Conservation (phyloP, 2,888 invertebrate genomes). For the Melangyna quadrimaculata region DNA sequence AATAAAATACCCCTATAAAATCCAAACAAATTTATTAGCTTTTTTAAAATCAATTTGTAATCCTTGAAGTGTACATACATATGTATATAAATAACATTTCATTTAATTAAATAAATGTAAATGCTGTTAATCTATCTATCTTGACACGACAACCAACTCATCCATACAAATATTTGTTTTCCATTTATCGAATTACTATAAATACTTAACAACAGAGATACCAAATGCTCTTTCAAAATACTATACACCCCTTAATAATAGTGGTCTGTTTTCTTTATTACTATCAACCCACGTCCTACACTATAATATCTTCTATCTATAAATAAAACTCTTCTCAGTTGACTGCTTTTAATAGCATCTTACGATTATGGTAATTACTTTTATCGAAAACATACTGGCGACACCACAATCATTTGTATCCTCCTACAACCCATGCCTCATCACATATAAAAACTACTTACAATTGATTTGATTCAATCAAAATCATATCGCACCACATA, state of each 20-base stretch:
- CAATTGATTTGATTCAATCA: constrained; percentile 68
- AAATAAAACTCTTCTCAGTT: constrained; percentile 4
- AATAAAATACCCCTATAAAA: background rate
- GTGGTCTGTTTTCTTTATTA: background rate
- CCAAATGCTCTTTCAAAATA: background rate
- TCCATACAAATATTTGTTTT: constrained; percentile 12
- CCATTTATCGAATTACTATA: background rate
- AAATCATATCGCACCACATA: constrained; percentile 51
- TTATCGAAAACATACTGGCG: constrained; percentile 55
- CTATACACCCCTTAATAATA: background rate
- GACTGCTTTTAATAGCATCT: constrained; percentile 63
- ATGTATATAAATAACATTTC: background rate
- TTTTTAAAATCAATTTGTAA: background rate
- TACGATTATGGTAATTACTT: constrained; percentile 68
- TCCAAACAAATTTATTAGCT: constrained; percentile 37
- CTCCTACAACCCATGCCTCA: background rate
- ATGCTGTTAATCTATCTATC: constrained; percentile 10
- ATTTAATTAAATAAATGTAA: constrained; percentile 8
- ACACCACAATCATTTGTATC: background rate
- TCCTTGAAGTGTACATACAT: background rate
- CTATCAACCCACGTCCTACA: background rate
- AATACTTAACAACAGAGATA: background rate
- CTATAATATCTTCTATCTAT: background rate
- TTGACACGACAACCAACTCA: constrained; percentile 16
- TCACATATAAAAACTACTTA: constrained; percentile 34